Conservation (phyloP, 2,113 vertebrate species). For the Saguinus midas region DNA sequence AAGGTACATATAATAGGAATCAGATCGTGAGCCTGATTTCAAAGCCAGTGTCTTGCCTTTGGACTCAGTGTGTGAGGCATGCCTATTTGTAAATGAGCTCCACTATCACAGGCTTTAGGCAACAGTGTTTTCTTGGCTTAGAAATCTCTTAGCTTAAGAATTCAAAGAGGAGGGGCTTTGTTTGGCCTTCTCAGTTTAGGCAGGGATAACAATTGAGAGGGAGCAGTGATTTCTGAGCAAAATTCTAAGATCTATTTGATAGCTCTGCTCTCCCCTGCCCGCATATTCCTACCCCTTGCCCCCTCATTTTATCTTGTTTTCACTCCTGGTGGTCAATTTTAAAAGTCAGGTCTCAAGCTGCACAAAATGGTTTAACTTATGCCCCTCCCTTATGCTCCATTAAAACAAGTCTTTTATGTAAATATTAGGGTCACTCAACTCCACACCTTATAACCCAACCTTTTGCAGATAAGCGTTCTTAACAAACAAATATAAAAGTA, state of each 20-base stretch:
- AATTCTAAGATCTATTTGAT: background rate
- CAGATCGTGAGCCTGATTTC: conserved; percentile 18
- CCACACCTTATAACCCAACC: conserved; percentile 21
- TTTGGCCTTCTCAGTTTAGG: background rate
- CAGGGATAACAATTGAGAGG: background rate
- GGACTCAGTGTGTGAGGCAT: background rate
- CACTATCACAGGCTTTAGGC: background rate
- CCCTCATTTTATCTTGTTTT: background rate
- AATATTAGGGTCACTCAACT: background rate
- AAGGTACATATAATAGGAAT: background rate
- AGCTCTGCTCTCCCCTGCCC: background rate
- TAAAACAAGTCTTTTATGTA: background rate
- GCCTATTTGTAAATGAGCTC: conserved; percentile 8
- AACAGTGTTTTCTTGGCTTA: background rate
- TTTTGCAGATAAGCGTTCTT: conserved; percentile 41
- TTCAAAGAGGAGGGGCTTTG: background rate
- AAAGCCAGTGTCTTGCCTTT: conserved; percentile 30
- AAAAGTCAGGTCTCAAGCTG: background rate
- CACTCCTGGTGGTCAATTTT: background rate
- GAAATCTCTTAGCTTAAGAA: background rate
- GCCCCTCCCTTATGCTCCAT: background rate
- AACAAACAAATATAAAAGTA: conserved; percentile 52
- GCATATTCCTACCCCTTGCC: background rate
- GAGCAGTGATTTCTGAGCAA: background rate
- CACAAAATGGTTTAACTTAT: background rate